phyloP scores from a whole-genome alignment of 2,113 vertebrate genomes.

The Paedocypris sp. region DNA sequence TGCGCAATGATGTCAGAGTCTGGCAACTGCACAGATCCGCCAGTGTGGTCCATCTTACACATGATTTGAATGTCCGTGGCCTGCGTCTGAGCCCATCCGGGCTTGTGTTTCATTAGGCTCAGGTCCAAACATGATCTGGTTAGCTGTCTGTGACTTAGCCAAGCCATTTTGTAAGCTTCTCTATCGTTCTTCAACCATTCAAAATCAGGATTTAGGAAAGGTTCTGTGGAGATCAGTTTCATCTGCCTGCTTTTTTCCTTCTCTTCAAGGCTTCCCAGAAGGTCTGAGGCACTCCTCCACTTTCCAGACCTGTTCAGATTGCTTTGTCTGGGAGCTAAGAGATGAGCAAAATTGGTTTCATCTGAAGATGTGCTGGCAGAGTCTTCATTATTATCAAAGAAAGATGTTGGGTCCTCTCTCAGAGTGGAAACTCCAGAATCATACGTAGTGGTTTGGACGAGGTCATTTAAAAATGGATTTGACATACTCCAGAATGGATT shows the following conservation, averaged over 20 bases:
- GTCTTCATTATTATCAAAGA: conserved; percentile 59
- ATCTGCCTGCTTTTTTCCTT: conserved; percentile 39
- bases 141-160: conserved; percentile 86
- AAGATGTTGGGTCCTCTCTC: conserved; percentile 60
- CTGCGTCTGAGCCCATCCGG: conserved; percentile 93
- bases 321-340: conserved; percentile 54
- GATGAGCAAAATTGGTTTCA: conserved; percentile 66
- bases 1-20: conserved; percentile 74
- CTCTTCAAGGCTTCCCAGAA: conserved; percentile 67
- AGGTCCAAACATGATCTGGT: conserved; percentile 85
- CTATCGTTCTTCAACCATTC: conserved; percentile 78
- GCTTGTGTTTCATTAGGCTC: conserved; percentile 76
- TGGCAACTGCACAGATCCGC: conserved; percentile 77
- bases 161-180: conserved; percentile 90
- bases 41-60: conserved; percentile 70
- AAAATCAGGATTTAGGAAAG: conserved; percentile 62
- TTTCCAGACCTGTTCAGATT: conserved; percentile 59
- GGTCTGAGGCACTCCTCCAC: conserved; percentile 83
- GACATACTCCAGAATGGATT: conserved; percentile 91
- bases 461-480: conserved; percentile 87
- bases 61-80: conserved; percentile 69
- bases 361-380: conserved; percentile 76
- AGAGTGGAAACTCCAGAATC: conserved; percentile 49
- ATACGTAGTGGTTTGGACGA: conserved; percentile 58
- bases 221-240: conserved; percentile 41